Evolutionary conservation across 2,797 vertebrate genomes (phyloP), one percentile per base, ranked within the genome.

Genomic region (Labeo calbasu): DNA sequence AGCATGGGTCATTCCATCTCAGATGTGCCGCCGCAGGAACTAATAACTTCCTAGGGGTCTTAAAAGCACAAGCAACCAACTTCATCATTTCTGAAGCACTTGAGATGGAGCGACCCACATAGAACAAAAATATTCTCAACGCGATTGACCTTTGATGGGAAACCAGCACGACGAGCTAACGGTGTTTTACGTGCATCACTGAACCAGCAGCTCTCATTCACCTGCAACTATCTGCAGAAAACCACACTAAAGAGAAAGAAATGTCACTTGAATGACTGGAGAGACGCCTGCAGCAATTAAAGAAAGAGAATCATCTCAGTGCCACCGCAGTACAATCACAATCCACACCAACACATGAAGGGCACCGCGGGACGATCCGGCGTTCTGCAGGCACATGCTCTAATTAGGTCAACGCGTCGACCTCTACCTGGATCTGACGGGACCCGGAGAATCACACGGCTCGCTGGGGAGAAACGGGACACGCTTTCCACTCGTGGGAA

Each of bases 381-480:
- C 46, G 78, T 78, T 86, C 82, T 81, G 65, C 81, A 84, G 43
- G 72, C 46, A 53, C 57, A 25, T 75, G 70, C 85, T 87, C 68
- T 87, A 91, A 89, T 88, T 86, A 88, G 88, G 87, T 87, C 85
- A 86, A 79, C 48, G 25, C 51, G 25, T 85, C 77, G 81, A 87
- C 89, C 87, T 90, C 86, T 85, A 90, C 86, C 84, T 80, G 72
- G 80, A 86, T 88, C 86, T 82, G 84, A 86, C 73, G 83, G 75
- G 85, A 79, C 36, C 85, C 65, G 57, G 79, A 63, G 65, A 78
- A 86, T 79, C 88, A 70, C 81, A 51, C 7, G 25, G 25, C 28
- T 25, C 14, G 25, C 61, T 3, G 59, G 2, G 23, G 59, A 61
- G 59, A 61, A 25, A 12, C n/a, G 50, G 53, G 79, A 73, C 65